Evolutionary conservation across 2,797 vertebrate genomes (phyloP), one percentile per base, ranked within the genome.

Genomic region (Chiroxiphia lanceolata): DNA sequence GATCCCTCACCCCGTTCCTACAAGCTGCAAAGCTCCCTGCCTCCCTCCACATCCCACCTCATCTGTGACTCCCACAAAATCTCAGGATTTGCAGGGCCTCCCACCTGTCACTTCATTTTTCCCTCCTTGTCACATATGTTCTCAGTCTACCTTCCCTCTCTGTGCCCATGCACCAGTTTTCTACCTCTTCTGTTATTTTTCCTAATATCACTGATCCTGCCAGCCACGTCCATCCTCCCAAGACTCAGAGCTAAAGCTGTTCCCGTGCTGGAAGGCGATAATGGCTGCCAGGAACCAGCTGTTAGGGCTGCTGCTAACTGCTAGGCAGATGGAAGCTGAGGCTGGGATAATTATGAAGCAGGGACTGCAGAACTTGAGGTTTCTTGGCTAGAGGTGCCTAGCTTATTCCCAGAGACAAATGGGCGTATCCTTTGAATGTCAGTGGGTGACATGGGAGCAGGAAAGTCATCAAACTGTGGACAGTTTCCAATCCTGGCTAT

Each of bases 251-350:
- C 54, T 71, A 50, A 91, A 81, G 79, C 69, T 81, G 47, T 33
- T 90, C 61, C 69, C 51, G 27, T 72, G 70, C 87, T 92, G 78
- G 54, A 87, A 93, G 81, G 70, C 38, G 75, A n/a, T 51, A 82
- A 87, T 42, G 77, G 85, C 92, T 78, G 82, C 88, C 91, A 94
- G 61, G 38, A 92, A 36, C 86, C 89, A 92, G 93, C 83, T 75
- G 69, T n/a, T 47, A 50, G 22, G 31, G 69, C 57, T 0, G 4
- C 69, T 83, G 76, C 0, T 0, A 90, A 65, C 76, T 69, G 53
- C 84, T 68, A 86, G 80, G 50, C 86, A 91, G 85, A 80, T 69
- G 85, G 88, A 86, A 86, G 57, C 40, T 51, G 74, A 78, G 45
- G 76, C 71, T 38, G 25, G 69, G 83, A 36, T 90, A 60, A 90